Evolutionary conservation across 2,888 invertebrate genomes (phyloP), one percentile per base, ranked within the genome.

Genomic region (Margaritifera margaritifera): DNA sequence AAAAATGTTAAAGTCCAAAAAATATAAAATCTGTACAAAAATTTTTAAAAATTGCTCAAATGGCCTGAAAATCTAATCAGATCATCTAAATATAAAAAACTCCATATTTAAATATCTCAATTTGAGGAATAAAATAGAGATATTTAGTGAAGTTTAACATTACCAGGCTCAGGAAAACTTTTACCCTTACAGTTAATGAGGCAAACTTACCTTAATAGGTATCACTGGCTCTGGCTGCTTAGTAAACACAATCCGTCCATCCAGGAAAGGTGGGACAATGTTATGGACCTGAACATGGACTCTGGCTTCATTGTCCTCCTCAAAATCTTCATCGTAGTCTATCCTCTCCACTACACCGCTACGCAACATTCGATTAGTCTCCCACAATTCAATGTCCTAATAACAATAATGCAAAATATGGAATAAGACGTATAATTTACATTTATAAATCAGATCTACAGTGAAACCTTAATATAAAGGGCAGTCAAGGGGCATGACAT

Each of bases 181-280:
- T 8, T 31, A 31, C 31, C 8, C 31, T 31, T 8, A 8, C 31
- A 6, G 0, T 31, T 31, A 31, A 31, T 8, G 8, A 42, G 42
- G 15, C 42, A 61, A 20, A 62, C 67, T 56, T 87, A 92, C 92
- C 92, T 92, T 91, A 51, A 97, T 96, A 20, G 99, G 99, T 85
- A 99, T 94, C n/a, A 99, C 97, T 1, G 99, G 99, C 87, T 99
- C 98, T 0, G 97, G 97, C 89, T 99, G 99, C 86, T 99, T 99
- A 0, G 99, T 99, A 90, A 99, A 99, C 0, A 99, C 98, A 80
- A 99, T 99, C 67, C 99, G 92, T 0, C 99, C 99, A 90, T 99
- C 99, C 4, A 99, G 92, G 91, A 99, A 99, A 0, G 99, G 99
- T 0, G 99, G 99, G 11, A 99, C 96, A 69, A 99, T 97, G 88